Conservation (phyloP, 2,888 invertebrate genomes). For the Tuberolachnus salignus region DNA sequence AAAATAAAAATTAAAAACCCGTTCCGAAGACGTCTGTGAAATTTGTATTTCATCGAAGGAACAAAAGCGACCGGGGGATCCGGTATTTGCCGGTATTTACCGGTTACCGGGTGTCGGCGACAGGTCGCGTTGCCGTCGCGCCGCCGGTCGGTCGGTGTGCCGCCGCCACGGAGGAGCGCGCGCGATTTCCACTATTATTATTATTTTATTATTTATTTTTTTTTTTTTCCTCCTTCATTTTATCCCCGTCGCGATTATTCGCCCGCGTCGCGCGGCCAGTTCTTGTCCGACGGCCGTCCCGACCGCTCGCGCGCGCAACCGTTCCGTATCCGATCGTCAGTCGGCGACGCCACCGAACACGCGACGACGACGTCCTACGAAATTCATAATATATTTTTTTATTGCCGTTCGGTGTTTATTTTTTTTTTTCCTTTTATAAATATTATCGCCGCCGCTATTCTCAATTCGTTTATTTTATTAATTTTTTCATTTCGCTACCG, state of each 20-base stretch:
- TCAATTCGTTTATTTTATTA: too few species aligned
- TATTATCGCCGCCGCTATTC: too few species aligned
- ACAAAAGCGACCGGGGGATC: too few species aligned
- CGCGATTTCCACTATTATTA: constrained; percentile 44
- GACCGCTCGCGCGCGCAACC: background rate
- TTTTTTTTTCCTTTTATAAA: background rate
- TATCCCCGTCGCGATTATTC: constrained; percentile 18
- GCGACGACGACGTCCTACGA: background rate
- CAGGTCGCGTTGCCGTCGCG: constrained; percentile 41
- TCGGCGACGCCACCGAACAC: background rate
- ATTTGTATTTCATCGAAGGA: too few species aligned
- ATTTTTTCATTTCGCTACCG: background rate
- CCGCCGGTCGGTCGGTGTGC: background rate
- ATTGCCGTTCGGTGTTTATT: background rate
- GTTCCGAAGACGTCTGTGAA: too few species aligned
- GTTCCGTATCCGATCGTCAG: background rate
- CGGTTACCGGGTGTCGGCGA: constrained; percentile 34
- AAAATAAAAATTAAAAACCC: too few species aligned
- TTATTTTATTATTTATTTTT: constrained; percentile 17
- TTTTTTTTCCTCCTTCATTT: background rate
- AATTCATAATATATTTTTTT: too few species aligned
- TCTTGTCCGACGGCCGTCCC: constrained; percentile 18
- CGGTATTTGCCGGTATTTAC: too few species aligned
- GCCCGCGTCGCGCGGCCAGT: constrained; percentile 45
- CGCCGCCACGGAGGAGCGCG: constrained; percentile 26